Conservation (phyloP, 2,888 invertebrate species). For the Coenonympha arcania region DNA sequence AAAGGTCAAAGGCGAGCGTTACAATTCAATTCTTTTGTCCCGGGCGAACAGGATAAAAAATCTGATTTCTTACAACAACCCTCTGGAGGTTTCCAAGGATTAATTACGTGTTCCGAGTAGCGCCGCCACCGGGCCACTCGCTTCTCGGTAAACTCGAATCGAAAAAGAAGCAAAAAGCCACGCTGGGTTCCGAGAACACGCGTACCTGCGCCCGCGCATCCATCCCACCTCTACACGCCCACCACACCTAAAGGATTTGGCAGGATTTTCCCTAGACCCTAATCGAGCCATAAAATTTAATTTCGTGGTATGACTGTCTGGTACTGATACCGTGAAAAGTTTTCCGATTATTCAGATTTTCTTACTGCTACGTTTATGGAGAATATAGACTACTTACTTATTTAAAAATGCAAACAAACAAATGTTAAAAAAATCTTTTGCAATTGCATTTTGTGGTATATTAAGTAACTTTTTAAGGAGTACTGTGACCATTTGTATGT, state of each 20-base stretch:
- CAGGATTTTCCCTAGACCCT: neutral
- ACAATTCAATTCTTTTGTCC: conserved; percentile 40
- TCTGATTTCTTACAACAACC: conserved; percentile 70
- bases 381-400: no score
- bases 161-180: conserved; percentile 72
- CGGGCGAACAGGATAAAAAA: conserved; percentile 24
- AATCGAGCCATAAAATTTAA: neutral
- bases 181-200: conserved; percentile 66
- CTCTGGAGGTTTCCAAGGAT: conserved; percentile 72
- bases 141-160: conserved; percentile 71
- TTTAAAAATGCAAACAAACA: no score
- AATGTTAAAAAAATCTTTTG: no score
- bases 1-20: conserved; percentile 48
- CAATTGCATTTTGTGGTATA: no score
- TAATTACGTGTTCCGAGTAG: conserved; percentile 74
- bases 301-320: no score
- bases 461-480: no score
- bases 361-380: no score
- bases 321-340: no score
- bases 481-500: no score
- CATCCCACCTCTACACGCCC: conserved; percentile 54
- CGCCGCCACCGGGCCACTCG: conserved; percentile 70
- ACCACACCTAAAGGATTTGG: conserved; percentile 15
- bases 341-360: no score
- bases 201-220: conserved; percentile 66